Evolutionary conservation across 2,113 vertebrate species (phyloP), one percentile per base, ranked within the genome.

Genomic region (Haemorhous mexicanus): DNA sequence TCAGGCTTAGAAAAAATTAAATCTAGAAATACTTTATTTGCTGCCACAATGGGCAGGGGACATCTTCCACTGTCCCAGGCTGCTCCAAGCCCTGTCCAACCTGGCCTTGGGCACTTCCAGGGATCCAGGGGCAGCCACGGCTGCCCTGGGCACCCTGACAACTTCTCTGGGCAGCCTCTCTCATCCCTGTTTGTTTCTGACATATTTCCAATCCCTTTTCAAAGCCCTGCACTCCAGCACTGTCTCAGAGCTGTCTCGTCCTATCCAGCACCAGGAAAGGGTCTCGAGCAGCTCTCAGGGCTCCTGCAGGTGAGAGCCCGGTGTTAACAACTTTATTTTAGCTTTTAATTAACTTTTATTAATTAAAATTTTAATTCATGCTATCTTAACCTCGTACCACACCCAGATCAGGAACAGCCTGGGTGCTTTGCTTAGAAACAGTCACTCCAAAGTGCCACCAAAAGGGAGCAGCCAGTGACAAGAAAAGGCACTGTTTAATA

Each of bases 11-110:
- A 56, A 17, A 62, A 74, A 86, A 67, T 47, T 24, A 64, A 50
- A 50, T 33, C 33, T 26, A 69, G 55, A 12, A 3, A 32, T 10
- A 6, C 11, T 59, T 84, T 24, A 56, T 43, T 32, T 53, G 32
- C 63, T 77, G 39, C 33, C n/a, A 35, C 15, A 21, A 17, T 7
- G 11, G 47, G 4, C 70, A 83, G 70, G 41, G 41, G 55, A 62
- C 79, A 55, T 10, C 17, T 69, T 5, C n/a, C 41, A 43, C 63
- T 13, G 0, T 3, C 41, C 55, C 63, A 63, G 26, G n/a, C 0
- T 69, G 41, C 9, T 62, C 79, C 61, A 46, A 61, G 33, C 46
- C n/a, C 16, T 3, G 1, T 46, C 61, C 63, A 83, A 0, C 30
- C 41, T 35, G 12, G 47, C 55, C 26, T 41, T 47, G 70, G 35